phyloP scores from a whole-genome alignment of 2,888 invertebrate genomes.

The Listrodromus nycthemerus region DNA sequence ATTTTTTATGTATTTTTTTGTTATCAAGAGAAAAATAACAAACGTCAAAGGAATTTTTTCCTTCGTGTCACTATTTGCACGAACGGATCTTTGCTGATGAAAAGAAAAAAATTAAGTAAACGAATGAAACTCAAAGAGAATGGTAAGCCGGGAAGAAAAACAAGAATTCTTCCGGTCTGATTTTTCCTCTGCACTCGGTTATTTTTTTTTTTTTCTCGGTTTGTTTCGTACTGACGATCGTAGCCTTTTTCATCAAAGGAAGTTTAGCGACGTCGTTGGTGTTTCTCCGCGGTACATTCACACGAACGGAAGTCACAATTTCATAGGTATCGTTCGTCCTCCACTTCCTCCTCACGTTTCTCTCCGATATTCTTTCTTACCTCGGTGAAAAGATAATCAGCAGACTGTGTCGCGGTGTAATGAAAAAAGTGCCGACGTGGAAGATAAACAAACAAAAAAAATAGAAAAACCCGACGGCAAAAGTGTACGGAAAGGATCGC shows the following conservation, averaged over 20 bases:
- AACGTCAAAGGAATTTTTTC: background rate
- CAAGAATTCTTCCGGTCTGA: background rate
- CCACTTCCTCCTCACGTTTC: background rate
- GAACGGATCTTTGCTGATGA: conserved; percentile 2
- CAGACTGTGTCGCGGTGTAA: background rate
- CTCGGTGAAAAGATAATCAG: background rate
- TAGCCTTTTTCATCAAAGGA: conserved; percentile 43
- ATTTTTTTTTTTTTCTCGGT: background rate
- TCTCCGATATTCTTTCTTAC: conserved; percentile 12
- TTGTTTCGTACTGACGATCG: background rate
- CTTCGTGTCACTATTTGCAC: background rate
- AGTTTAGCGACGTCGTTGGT: conserved; percentile 17
- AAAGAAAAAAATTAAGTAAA: conserved; percentile 14
- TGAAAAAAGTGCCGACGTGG: background rate
- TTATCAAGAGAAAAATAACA: background rate
- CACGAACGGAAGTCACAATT: conserved; percentile 1
- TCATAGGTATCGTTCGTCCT: conserved; percentile 11
- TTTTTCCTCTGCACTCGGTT: background rate
- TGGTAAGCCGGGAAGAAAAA: background rate
- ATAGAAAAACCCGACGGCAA: background rate
- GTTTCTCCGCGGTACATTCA: background rate
- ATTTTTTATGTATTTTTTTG: too few species aligned
- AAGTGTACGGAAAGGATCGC: background rate
- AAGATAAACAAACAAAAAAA: background rate
- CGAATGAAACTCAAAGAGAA: background rate